A percentile compares a stretch with the other conserved stretches of the same genome.
phyloP scores from a whole-genome alignment of 2,888 invertebrate species.

The Leucozona laternaria region DNA sequence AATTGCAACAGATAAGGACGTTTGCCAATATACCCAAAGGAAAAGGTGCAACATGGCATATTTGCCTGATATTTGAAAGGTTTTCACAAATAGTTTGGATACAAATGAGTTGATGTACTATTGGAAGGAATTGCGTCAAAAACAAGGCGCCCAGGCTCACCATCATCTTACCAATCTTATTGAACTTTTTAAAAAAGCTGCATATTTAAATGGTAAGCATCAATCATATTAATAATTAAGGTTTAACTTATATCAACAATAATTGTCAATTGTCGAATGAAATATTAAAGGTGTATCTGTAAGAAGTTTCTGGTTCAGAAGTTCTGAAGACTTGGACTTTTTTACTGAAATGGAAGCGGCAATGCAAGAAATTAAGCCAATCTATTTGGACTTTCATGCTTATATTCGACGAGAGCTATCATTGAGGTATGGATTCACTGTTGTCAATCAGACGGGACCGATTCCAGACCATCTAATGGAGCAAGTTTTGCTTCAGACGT shows the following conservation, averaged over 20 bases:
- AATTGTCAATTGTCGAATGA: background rate
- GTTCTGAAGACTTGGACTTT: conserved; percentile 87
- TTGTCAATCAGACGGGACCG: conserved; percentile 86
- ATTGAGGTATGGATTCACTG: conserved; percentile 87
- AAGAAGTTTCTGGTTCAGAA: conserved; percentile 61
- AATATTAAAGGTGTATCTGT: conserved; percentile 45
- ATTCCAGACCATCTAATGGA: conserved; percentile 90
- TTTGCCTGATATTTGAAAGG: conserved; percentile 79
- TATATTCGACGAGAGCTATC: conserved; percentile 89
- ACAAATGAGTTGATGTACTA: conserved; percentile 89
- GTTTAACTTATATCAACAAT: background rate
- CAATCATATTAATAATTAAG: conserved; percentile 6
- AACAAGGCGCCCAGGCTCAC: conserved; percentile 82
- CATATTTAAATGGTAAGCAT: conserved; percentile 86
- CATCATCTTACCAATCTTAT: conserved; percentile 86
- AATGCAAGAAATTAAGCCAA: conserved; percentile 89
- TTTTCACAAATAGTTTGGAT: conserved; percentile 83
- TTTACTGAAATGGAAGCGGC: conserved; percentile 87
- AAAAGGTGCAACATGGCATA: conserved; percentile 77
- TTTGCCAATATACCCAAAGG: conserved; percentile 80
- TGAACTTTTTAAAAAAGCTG: conserved; percentile 87
- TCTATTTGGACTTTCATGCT: conserved; percentile 91
- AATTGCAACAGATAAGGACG: conserved; percentile 84
- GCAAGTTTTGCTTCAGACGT: conserved; percentile 78
- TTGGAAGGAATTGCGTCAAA: conserved; percentile 91